Percentiles rank a stretch among this genome's conserved stretches.
phyloP scores from a whole-genome alignment of 2,797 vertebrate genomes.

The Apodemus agrarius region DNA sequence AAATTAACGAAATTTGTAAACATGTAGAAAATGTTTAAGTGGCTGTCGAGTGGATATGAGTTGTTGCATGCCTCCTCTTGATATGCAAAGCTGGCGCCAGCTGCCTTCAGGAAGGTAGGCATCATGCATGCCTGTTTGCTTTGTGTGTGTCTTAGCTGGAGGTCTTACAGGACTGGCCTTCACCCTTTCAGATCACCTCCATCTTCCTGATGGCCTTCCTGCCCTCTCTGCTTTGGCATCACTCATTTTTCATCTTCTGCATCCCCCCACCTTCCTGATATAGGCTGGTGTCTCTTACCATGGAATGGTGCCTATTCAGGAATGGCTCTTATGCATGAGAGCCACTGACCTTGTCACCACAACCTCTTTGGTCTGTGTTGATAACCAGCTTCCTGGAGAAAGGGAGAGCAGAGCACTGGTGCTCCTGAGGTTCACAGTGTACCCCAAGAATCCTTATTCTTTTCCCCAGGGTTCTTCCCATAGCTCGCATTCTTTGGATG shows the following conservation, averaged over 20 bases:
- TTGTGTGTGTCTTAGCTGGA: neutral
- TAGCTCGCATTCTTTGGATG: neutral
- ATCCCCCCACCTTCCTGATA: neutral
- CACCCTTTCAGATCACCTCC: neutral
- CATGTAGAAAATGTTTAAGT: neutral
- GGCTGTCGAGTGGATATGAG: fast-evolving
- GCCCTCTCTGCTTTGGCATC: neutral
- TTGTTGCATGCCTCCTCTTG: fast-evolving
- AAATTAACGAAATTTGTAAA: neutral
- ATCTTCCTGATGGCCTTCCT: neutral
- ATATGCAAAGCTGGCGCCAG: too few species aligned
- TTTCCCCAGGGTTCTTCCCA: neutral
- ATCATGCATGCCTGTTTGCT: neutral
- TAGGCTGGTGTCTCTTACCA: neutral
- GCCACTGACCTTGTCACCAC: neutral
- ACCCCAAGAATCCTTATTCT: neutral
- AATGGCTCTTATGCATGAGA: neutral
- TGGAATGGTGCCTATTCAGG: neutral
- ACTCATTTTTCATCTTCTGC: neutral
- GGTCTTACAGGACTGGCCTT: neutral
- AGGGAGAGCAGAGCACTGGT: neutral
- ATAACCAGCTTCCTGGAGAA: neutral
- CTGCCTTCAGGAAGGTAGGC: neutral
- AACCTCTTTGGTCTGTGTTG: neutral
- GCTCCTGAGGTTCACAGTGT: too few species aligned